Conservation (phyloP, 2,113 vertebrate genomes). For the Coryphaenoides rupestris region DNA sequence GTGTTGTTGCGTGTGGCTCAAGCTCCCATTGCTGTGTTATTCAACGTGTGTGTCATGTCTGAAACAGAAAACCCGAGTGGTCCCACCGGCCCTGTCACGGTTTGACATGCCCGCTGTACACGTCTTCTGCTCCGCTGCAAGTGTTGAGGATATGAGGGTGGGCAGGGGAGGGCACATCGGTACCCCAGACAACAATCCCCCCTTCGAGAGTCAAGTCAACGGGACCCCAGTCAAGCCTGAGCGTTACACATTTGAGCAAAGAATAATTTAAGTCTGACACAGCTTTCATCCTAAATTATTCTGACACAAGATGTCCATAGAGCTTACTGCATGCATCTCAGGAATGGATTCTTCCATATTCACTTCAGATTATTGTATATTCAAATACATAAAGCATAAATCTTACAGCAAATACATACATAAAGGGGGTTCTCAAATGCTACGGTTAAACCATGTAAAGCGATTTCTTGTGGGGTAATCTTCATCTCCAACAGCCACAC, state of each 20-base stretch:
- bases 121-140: slow-evolving; percentile 61
- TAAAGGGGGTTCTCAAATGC: too few relatives aligned
- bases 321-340: slow-evolving; percentile 1
- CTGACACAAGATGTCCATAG: slow-evolving; percentile 43
- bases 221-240: slow-evolving; percentile 54
- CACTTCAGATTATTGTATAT: slow-evolving; percentile 1
- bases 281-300: slow-evolving; percentile 59
- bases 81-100: slow-evolving; percentile 54
- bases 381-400: neutral
- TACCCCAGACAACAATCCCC: slow-evolving; percentile 48
- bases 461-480: neutral
- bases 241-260: slow-evolving; percentile 50
- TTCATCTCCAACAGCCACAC: neutral
- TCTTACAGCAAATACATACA: too few relatives aligned
- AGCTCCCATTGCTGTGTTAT: slow-evolving; percentile 33
- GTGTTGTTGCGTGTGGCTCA: slow-evolving; percentile 10
- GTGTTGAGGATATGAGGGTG: slow-evolving; percentile 59
- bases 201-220: slow-evolving; percentile 53
- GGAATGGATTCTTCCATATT: slow-evolving; percentile 14
- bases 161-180: slow-evolving; percentile 31
- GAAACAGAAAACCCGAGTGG: slow-evolving; percentile 50
- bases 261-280: slow-evolving; percentile 63
- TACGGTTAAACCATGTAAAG: too few relatives aligned
- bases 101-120: slow-evolving; percentile 64
- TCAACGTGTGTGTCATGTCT: slow-evolving; percentile 45